Base-by-base conservation (phyloP, 2,888 invertebrate species). In the Germaria angustata region DNA sequence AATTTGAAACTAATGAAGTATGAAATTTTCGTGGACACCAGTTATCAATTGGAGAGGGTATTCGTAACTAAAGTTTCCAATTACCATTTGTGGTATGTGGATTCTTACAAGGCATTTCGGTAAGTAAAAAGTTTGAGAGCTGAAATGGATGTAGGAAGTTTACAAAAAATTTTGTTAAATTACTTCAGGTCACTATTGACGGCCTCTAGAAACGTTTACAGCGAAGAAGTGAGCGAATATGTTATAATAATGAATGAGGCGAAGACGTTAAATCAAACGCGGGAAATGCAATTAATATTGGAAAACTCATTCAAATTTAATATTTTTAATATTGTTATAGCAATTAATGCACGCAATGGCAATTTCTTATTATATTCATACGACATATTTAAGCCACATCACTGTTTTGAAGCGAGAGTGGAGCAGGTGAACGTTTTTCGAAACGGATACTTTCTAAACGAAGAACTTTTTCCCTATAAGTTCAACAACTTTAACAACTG, bases 61-160 rank as follows among this genome's bases (percentile, higher is more conserved):
- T n/a, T n/a, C n/a, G n/a, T n/a, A 17, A 36, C 34, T n/a, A 36
- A 34, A 20, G 39, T 69, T 22, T 63, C 39, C 2, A 39, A 39
- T 36, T 24, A 80, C 28, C 80, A 80, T 73, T 59, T 84, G n/a
- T 84, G 84, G 84, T 84, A 84, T 59, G 80, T 84, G 41, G 84
- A 84, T 34, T 84, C 84, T 1, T 72, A 57, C 11, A 32, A 44
- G 20, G 84, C 73, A 9, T 80, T 80, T 57, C 7, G 57, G 84
- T 84, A 17, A 78, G 73, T 81, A 2, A 5, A 28, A 28, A n/a
- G n/a, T n/a, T n/a, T n/a, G n/a, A n/a, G n/a, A n/a, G n/a, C n/a
- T n/a, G n/a, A n/a, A n/a, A n/a, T n/a, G n/a, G n/a, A n/a, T n/a
- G n/a, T n/a, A n/a, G n/a, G n/a, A n/a, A n/a, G n/a, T 28, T 28